These are phyloP conservation scores for Dipodomys spectabilis DNA, from an alignment of 2,113 vertebrate species.

Conservation along the genomic window DNA sequence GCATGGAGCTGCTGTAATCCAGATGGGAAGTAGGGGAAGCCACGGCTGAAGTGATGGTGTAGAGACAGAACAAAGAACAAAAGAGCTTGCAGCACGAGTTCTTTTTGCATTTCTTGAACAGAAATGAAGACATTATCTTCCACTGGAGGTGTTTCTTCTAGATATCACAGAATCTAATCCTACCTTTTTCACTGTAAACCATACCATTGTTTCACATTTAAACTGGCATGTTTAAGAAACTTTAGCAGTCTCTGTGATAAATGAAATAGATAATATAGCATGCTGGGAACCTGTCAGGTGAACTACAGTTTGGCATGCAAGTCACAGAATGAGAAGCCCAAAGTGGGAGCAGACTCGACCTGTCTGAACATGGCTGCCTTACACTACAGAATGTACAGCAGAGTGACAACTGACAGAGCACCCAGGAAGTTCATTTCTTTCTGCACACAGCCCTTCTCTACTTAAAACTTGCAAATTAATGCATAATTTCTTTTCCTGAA, in stretches of 20 bases:
- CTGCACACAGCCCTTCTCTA: not conserved
- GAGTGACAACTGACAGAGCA: not conserved
- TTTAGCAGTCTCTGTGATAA: not conserved
- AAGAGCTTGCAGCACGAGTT: not conserved
- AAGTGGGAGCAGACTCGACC: not conserved
- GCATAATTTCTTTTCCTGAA: not conserved
- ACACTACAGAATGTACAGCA: not conserved
- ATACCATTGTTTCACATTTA: constrained; percentile 1
- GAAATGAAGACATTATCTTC: constrained; percentile 36
- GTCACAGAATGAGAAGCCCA: not conserved
- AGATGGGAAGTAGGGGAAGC: not conserved
- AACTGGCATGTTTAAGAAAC: not conserved
- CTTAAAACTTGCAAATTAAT: not conserved
- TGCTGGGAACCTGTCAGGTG: not conserved
- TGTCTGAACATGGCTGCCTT: not conserved
- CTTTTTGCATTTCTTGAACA: not conserved
- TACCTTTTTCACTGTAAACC: not conserved
- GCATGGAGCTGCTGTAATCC: not conserved
- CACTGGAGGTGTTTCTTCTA: not conserved
- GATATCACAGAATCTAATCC: constrained; percentile 12
- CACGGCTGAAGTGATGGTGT: not conserved
- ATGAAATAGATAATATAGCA: not conserved
- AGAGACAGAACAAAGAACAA: not conserved
- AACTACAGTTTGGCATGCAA: not conserved
- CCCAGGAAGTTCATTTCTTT: not conserved